Percentiles rank a stretch among this genome's conserved stretches.
These are phyloP conservation scores for Chelonus formosanus DNA, from an alignment of 2,888 invertebrate species.

Conservation along the genomic window DNA sequence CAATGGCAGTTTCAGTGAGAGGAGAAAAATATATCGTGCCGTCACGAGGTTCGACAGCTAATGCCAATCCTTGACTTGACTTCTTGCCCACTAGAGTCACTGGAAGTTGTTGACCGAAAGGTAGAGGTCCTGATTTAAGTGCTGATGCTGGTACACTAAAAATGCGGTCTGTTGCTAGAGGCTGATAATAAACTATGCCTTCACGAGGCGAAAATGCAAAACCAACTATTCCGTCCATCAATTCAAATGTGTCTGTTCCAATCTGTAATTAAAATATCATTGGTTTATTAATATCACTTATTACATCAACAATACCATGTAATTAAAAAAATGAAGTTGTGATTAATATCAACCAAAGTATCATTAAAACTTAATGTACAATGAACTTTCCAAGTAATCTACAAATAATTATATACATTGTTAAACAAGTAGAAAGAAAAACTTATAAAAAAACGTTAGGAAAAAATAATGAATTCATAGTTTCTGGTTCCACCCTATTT, in stretches of 20 bases:
- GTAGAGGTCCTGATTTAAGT: constrained; percentile 77
- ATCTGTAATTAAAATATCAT: constrained; percentile 63
- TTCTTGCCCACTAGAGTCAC: constrained; percentile 83
- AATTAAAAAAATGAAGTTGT: too few relatives aligned
- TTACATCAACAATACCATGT: too few relatives aligned
- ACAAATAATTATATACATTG: too few relatives aligned
- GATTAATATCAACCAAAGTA: too few relatives aligned
- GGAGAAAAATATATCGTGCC: constrained; percentile 83
- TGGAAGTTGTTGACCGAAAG: constrained; percentile 76
- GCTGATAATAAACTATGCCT: constrained; percentile 75
- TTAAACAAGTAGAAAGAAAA: too few relatives aligned
- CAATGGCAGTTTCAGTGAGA: constrained; percentile 81
- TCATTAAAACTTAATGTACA: too few relatives aligned
- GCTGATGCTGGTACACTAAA: constrained; percentile 81
- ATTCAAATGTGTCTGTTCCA: constrained; percentile 73
- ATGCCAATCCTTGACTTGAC: constrained; percentile 82
- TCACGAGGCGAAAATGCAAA: constrained; percentile 74
- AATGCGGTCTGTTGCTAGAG: constrained; percentile 78
- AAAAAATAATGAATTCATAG: too few relatives aligned
- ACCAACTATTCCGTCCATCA: constrained; percentile 80
- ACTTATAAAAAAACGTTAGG: too few relatives aligned
- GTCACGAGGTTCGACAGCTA: constrained; percentile 77
- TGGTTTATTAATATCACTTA: too few relatives aligned
- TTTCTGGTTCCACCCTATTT: too few relatives aligned
- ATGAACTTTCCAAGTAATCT: too few relatives aligned